These are phyloP conservation scores for Harpagoxenus sublaevis DNA, from an alignment of 2,888 invertebrate species.

Conservation along the genomic window DNA sequence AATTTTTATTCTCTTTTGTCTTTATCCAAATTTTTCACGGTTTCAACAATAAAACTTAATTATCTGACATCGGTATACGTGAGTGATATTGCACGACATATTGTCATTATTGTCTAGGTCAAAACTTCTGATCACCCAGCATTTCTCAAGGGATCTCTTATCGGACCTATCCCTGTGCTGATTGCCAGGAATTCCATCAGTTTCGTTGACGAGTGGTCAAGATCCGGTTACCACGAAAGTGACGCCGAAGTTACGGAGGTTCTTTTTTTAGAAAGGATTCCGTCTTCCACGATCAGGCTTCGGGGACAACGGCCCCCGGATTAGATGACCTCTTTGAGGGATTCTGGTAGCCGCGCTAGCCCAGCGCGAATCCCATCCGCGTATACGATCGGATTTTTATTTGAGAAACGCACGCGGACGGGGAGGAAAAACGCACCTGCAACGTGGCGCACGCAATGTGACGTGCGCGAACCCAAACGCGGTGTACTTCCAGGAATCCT, in stretches of 20 bases:
- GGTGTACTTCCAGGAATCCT: not conserved
- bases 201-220: slow-evolving; percentile 60
- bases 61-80: not conserved
- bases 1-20: slow-evolving; percentile 5
- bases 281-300: slow-evolving; percentile 17
- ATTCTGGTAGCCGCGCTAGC: slow-evolving; percentile 45
- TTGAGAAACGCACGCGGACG: slow-evolving; percentile 58
- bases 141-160: not conserved
- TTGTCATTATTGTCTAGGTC: not conserved
- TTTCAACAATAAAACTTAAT: not conserved
- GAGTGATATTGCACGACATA: not conserved
- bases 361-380: slow-evolving; percentile 35
- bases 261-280: slow-evolving; percentile 26
- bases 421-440: slow-evolving; percentile 51
- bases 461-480: slow-evolving; percentile 16
- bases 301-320: slow-evolving; percentile 78
- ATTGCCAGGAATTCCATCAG: slow-evolving; percentile 6
- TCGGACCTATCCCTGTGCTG: not conserved
- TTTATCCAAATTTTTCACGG: not conserved
- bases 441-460: slow-evolving; percentile 31
- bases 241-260: slow-evolving; percentile 25
- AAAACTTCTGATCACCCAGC: not conserved
- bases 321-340: slow-evolving; percentile 78
- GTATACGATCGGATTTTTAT: slow-evolving; percentile 25
- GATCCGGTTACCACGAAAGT: slow-evolving; percentile 62